phyloP scores from a whole-genome alignment of 2,888 invertebrate species.

The Lasioglossum vierecki region DNA sequence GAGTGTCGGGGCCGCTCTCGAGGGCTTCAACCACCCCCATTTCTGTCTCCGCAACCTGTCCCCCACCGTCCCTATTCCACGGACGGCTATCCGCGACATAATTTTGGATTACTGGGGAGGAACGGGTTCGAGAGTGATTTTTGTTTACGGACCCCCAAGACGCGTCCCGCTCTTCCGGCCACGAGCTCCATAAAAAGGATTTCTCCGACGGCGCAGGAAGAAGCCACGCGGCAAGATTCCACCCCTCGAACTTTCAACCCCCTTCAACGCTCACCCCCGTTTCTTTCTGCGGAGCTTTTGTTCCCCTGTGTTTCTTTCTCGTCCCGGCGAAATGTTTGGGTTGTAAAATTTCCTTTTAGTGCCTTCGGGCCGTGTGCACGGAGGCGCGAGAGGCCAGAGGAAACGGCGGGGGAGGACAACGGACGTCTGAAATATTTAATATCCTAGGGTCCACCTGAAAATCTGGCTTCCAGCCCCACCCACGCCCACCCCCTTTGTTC shows the following conservation, averaged over 20 bases:
- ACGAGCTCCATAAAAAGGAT: conserved; percentile 56
- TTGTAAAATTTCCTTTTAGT: conserved; percentile 65
- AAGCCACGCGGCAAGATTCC: conserved; percentile 34
- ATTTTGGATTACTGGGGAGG: conserved; percentile 59
- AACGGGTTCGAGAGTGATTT: conserved; percentile 51
- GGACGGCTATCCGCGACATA: conserved; percentile 50
- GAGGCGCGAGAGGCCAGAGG: conserved; percentile 27
- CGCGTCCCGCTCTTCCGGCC: conserved; percentile 43
- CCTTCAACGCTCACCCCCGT: background rate
- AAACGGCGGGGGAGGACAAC: conserved; percentile 32
- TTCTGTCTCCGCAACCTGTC: background rate
- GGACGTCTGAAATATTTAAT: conserved; percentile 70
- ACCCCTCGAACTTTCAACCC: conserved; percentile 29
- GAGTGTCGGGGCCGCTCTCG: conserved; percentile 20
- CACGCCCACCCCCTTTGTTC: conserved; percentile 25
- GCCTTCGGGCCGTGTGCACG: conserved; percentile 37
- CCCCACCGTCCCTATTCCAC: background rate
- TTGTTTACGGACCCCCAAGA: conserved; percentile 65
- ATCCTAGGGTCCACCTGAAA: conserved; percentile 61
- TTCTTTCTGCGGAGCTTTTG: conserved; percentile 20
- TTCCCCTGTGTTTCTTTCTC: conserved; percentile 29
- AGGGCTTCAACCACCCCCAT: background rate
- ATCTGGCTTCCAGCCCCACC: conserved; percentile 45
- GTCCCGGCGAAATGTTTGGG: conserved; percentile 61
- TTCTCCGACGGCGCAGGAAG: conserved; percentile 33